Conservation (phyloP, 2,113 vertebrate species). For the Ia io region DNA sequence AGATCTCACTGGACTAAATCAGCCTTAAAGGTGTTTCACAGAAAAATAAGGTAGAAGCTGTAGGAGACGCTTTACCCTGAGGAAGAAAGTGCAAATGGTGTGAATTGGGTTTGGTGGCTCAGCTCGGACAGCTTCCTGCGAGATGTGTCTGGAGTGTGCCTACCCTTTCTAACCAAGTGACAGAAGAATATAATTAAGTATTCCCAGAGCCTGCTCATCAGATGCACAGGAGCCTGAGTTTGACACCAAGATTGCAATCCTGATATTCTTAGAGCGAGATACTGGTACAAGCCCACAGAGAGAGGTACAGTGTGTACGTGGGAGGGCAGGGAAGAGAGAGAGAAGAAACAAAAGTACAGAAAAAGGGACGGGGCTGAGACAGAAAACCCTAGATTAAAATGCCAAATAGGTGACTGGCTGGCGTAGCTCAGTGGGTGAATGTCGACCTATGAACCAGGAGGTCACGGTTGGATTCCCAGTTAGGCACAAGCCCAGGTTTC, state of each 20-base stretch:
- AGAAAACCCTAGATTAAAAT: background rate
- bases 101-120: background rate
- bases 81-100: background rate
- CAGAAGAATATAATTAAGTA: background rate
- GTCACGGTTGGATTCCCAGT: too few species aligned
- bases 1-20: background rate
- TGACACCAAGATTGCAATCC: background rate
- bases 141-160: background rate
- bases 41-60: background rate
- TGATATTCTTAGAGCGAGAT: background rate
- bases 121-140: background rate
- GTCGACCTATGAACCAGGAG: too few species aligned
- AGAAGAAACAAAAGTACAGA: background rate
- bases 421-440: too few species aligned
- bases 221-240: background rate
- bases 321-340: background rate
- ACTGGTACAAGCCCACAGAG: background rate
- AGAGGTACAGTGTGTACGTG: background rate
- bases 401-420: background rate
- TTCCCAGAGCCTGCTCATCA: background rate
- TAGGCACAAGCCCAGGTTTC: too few species aligned
- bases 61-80: background rate
- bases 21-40: background rate
- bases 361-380: background rate
- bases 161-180: background rate